Evolutionary conservation across 2,888 invertebrate genomes (phyloP).

Genomic region (Zhuqinia jingwanae): DNA sequence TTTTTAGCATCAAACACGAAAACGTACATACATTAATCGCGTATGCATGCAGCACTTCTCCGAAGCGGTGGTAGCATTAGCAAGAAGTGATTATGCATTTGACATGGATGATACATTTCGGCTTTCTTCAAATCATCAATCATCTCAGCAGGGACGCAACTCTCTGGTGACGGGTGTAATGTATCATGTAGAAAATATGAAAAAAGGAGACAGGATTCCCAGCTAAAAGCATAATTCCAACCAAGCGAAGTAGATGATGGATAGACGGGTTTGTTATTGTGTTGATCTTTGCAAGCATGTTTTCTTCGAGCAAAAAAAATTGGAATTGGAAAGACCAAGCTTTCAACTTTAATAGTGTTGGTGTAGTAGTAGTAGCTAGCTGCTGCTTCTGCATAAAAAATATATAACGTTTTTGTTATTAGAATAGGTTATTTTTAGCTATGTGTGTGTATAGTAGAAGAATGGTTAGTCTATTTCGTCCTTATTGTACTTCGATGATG

Average conservation of each 20-base stretch:
- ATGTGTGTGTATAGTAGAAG: too few relatives aligned
- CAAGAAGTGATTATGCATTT: constrained; percentile 62
- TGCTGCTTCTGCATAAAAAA: too few relatives aligned
- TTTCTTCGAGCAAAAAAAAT: too few relatives aligned
- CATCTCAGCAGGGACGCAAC: constrained; percentile 66
- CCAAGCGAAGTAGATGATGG: constrained; percentile 54
- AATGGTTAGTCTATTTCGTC: too few relatives aligned
- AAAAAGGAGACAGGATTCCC: constrained; percentile 39
- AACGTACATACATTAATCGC: too few relatives aligned
- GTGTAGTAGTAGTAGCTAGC: too few relatives aligned
- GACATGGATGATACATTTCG: constrained; percentile 68
- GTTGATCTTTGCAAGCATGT: not conserved
- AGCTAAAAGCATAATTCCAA: constrained; percentile 7
- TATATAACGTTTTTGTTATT: too few relatives aligned
- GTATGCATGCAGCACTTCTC: too few relatives aligned
- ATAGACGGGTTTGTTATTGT: constrained; percentile 33
- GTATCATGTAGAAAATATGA: constrained; percentile 52
- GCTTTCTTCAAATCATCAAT: constrained; percentile 68
- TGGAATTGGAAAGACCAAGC: not conserved
- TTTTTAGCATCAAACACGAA: too few relatives aligned
- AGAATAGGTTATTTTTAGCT: too few relatives aligned
- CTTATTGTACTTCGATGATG: too few relatives aligned
- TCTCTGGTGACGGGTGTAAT: constrained; percentile 66
- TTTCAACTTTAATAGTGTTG: too few relatives aligned
- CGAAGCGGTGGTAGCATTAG: constrained; percentile 28